These are phyloP conservation scores for Pocota personata DNA, from an alignment of 2,888 invertebrate species.

Conservation along the genomic window DNA sequence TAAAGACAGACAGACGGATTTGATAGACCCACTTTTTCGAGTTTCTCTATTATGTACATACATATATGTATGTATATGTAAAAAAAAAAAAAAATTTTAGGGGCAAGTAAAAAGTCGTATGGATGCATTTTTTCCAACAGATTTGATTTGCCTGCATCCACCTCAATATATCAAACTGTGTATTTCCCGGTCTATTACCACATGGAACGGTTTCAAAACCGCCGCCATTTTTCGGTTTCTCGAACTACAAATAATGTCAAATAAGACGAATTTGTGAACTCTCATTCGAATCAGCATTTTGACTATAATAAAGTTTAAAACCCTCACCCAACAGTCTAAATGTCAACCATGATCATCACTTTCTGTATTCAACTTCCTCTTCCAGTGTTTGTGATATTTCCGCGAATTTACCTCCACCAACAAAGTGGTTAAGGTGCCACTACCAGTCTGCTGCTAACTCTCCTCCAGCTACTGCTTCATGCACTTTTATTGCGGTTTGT, in stretches of 20 bases:
- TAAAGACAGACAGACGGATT: too few species aligned
- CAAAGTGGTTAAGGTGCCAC: slow-evolving; percentile 5
- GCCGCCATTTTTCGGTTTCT: too few species aligned
- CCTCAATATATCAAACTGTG: too few species aligned
- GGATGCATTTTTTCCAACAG: too few species aligned
- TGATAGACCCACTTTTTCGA: too few species aligned
- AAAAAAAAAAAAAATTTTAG: too few species aligned
- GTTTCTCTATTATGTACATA: too few species aligned
- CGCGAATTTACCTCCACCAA: neutral
- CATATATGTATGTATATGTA: too few species aligned
- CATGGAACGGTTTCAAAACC: neutral
- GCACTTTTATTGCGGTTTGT: slow-evolving; percentile 47
- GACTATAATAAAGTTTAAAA: too few species aligned
- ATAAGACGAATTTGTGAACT: neutral
- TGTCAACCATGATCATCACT: slow-evolving; percentile 11
- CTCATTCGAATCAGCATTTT: neutral
- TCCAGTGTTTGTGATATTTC: neutral
- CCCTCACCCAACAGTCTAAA: neutral
- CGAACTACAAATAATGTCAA: neutral
- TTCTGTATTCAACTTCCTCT: neutral
- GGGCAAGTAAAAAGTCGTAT: too few species aligned
- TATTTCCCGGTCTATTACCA: neutral
- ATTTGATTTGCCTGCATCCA: too few species aligned
- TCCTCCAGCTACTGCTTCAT: neutral
- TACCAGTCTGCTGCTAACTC: neutral